Evolutionary conservation across 2,113 vertebrate species (phyloP).

Genomic region (Muntiacus reevesi): DNA sequence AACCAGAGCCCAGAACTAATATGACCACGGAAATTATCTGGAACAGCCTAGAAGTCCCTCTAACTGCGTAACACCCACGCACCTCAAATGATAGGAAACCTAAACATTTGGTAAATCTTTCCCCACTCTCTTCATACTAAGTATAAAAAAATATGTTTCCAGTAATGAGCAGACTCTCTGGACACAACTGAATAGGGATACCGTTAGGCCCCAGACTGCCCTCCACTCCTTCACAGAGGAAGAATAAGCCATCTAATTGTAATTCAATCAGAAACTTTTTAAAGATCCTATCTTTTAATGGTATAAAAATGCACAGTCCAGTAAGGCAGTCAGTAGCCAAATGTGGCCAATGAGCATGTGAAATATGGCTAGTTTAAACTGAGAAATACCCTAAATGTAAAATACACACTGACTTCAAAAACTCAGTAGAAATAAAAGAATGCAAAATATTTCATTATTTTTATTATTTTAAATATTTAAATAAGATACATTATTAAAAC

Average conservation of each 20-base stretch:
- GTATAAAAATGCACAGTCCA: neutral
- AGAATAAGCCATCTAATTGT: neutral
- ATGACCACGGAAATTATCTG: neutral
- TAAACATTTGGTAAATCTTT: neutral
- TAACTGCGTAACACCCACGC: neutral
- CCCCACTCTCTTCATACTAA: neutral
- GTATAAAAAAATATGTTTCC: neutral
- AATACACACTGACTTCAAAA: conserved; percentile 9
- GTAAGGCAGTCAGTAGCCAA: neutral
- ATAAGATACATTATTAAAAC: conserved; percentile 29
- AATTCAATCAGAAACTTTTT: conserved; percentile 30
- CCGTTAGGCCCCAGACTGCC: neutral
- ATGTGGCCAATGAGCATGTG: neutral
- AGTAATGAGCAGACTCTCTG: neutral
- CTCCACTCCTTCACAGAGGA: neutral
- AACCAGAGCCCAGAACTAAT: neutral
- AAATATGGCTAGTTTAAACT: neutral
- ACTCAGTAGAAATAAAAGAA: neutral
- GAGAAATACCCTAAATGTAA: neutral
- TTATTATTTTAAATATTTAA: neutral
- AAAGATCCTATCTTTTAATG: neutral
- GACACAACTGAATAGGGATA: neutral
- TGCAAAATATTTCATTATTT: neutral
- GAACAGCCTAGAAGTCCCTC: neutral
- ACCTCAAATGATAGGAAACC: neutral